A percentile compares a stretch with the other conserved stretches of the same genome.
Conservation (phyloP, 1,140 invertebrate genomes). For the Eumaeus atala region DNA sequence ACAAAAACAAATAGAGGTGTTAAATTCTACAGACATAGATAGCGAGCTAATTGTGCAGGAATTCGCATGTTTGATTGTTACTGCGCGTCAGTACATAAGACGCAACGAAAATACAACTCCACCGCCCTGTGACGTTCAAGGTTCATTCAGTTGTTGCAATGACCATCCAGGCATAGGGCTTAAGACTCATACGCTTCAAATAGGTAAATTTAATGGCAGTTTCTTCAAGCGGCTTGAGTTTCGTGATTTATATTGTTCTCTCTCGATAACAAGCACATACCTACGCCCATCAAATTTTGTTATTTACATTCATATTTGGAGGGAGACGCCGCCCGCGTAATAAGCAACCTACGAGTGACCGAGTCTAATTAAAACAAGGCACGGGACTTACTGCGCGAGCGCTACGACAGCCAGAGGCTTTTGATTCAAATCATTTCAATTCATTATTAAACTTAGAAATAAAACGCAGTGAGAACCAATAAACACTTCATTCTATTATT, state of each 20-base stretch:
- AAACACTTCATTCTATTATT: slow-evolving; percentile 9
- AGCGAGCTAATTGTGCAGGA: slow-evolving; percentile 16
- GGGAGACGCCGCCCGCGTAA: slow-evolving; percentile 20
- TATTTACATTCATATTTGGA: slow-evolving; percentile 7
- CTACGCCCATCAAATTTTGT: not conserved
- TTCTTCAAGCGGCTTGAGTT: slow-evolving; percentile 24
- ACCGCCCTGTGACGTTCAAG: not conserved
- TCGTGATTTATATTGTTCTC: slow-evolving; percentile 21
- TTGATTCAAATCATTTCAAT: slow-evolving; percentile 19
- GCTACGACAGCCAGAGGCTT: slow-evolving; percentile 18
- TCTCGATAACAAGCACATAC: slow-evolving; percentile 14
- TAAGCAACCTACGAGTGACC: slow-evolving; percentile 20
- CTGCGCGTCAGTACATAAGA: slow-evolving; percentile 10
- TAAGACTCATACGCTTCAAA: slow-evolving; percentile 19
- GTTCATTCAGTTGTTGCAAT: slow-evolving; percentile 12
- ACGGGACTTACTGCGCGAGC: slow-evolving; percentile 20
- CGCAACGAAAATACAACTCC: not conserved
- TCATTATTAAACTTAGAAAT: slow-evolving; percentile 13
- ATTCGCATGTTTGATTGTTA: slow-evolving; percentile 17
- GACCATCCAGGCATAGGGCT: slow-evolving; percentile 18
- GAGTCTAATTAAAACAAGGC: slow-evolving; percentile 19
- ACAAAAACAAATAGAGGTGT: slow-evolving; percentile 16
- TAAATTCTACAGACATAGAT: slow-evolving; percentile 15
- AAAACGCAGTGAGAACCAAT: not conserved
- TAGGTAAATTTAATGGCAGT: slow-evolving; percentile 20